Evolutionary conservation across 2,888 invertebrate genomes (phyloP), one percentile per base, ranked within the genome.

Genomic region (Tromatobia lineatoria): DNA sequence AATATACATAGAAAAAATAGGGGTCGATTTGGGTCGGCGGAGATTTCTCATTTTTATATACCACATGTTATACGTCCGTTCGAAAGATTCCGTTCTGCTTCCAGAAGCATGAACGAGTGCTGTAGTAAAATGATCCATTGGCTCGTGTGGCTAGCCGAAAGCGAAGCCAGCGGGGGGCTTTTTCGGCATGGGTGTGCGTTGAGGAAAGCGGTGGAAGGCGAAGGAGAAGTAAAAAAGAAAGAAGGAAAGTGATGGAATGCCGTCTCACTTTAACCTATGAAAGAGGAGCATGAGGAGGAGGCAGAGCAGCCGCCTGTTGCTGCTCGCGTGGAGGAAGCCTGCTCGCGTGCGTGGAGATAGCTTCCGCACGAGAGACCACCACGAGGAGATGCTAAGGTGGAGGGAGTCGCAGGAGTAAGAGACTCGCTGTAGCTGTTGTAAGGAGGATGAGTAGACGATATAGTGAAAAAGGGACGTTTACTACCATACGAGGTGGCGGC

Each of bases 251-350:
- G 20, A 61, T 71, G 66, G 47, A 23, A 34, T 38, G 45, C 45
- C 38, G 45, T 45, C 66, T 69, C 45, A 29, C 23, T 66, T 23
- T 15, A 15, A 8, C 25, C n/a, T 47, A 20, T 4, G 52, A 66
- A 66, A 54, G 59, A 75, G 34, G 10, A 38, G 8, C 0, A 38
- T 38, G 38, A 38, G 1, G 38, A 38, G 38, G 10, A 10, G 88
- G 87, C 83, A 87, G 66, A 82, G 85, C 86, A 87, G 90, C 91
- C 91, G 92, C 92, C 92, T 92, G 92, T 92, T 92, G 92, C 92
- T 88, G 89, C 89, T 90, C 91, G 90, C 47, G 59, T 50, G 74
- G 73, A 74, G 90, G 88, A 87, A 86, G 83, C 71, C 52, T 76
- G 45, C 88, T 89, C 88, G 89, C 89, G 90, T 91, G 90, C 74